phyloP scores from a whole-genome alignment of 2,113 vertebrate genomes.

The Phalacrocorax brasilianus region DNA sequence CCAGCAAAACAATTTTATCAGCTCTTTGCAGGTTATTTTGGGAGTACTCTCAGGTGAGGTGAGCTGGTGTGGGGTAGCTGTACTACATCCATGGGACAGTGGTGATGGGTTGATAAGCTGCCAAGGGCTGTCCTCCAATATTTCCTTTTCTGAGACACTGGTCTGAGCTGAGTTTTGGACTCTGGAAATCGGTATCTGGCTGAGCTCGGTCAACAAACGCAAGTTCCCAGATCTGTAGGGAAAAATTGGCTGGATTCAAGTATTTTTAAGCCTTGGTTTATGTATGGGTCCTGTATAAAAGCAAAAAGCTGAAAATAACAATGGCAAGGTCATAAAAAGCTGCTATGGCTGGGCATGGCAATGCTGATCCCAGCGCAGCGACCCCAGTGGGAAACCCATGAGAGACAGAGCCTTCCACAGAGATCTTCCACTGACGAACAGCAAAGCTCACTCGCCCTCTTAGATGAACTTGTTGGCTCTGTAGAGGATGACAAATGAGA shows the following conservation, averaged over 20 bases:
- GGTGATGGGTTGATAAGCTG: neutral
- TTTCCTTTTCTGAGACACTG: neutral
- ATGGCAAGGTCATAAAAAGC: neutral
- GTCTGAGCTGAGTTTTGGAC: neutral
- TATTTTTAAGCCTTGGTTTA: neutral
- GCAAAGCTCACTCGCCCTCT: neutral
- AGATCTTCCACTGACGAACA: neutral
- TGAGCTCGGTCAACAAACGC: neutral
- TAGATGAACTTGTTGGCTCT: neutral
- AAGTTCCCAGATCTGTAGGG: neutral
- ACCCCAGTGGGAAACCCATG: neutral
- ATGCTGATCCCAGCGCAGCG: neutral
- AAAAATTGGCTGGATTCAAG: neutral
- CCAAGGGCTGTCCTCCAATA: neutral
- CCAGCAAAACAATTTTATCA: neutral
- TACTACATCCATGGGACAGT: neutral
- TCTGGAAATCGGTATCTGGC: neutral
- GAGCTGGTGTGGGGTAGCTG: accelerated
- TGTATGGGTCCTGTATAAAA: neutral
- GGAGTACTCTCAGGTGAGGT: neutral
- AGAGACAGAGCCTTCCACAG: neutral
- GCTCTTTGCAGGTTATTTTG: neutral
- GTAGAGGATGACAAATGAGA: neutral
- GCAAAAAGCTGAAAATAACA: neutral
- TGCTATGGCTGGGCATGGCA: neutral